Evolutionary conservation across 1,140 invertebrate genomes (phyloP), one percentile per base, ranked within the genome.

Genomic region (Bilobella aurantiaca): DNA sequence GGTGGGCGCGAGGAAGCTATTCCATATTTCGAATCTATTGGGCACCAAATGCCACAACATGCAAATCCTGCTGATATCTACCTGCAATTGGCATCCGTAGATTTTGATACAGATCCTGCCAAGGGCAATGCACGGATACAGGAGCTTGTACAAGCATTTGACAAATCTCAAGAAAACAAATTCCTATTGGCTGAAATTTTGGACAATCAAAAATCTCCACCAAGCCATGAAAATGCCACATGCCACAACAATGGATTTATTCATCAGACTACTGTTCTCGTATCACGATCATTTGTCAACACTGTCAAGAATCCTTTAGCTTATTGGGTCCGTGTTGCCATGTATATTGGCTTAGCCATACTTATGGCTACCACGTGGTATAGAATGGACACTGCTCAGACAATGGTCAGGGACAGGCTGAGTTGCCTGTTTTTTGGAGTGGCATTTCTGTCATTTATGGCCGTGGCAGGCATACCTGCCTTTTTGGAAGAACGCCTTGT

Each of bases 1-100:
- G 82, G 82, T 28, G 66, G 75, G 5, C 14, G 58, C 3, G 58
- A 59, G 27, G 28, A 23, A 5, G 58, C 58, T 23, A 59, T 59
- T 32, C 3, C 5, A 8, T 59, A 59, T 28, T 59, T 59, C 30
- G 58, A 59, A 30, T 32, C 28, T 8, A 59, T 59, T 23, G 28
- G 58, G 8, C 31, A 27, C 30, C 58, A 21, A 3, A 29, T 59
- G 8, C 58, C 58, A 32, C 5, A 28, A 12, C 58, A 23, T 28
- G 5, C 16, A 21, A 59, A 59, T 28, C 58, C 58, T 18, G 25
- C 28, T 8, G 58, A 59, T 23, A 3, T 29, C 28, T 59, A 59
- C 27, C 58, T 59, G 8, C 3, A 59, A 29, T 23, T 59, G 12
- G 30, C 49, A 5, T 14, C 8, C 5, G 23, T 53, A 5, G 49